Evolutionary conservation across 2,888 invertebrate genomes (phyloP).

Genomic region (Phyllotreta cruciferae): DNA sequence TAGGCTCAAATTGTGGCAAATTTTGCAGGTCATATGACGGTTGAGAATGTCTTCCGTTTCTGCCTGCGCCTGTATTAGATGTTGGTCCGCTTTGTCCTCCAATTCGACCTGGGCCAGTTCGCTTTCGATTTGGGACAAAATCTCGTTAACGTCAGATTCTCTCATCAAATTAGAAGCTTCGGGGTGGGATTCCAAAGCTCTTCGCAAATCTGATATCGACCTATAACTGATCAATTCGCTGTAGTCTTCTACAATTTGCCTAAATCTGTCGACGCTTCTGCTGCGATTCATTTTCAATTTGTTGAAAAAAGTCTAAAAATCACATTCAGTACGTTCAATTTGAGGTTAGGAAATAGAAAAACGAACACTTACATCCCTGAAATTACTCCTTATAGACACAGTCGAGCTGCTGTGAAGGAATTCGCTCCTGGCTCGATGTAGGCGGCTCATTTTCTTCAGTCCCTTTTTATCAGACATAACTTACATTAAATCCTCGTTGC

Average conservation of each 20-base stretch:
- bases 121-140: slow-evolving; percentile 47
- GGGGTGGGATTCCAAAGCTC: slow-evolving; percentile 38
- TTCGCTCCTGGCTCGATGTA: slow-evolving; percentile 36
- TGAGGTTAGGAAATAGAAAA: slow-evolving; percentile 23
- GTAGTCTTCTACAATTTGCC: slow-evolving; percentile 42
- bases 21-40: slow-evolving; percentile 40
- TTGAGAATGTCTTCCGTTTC: slow-evolving; percentile 45
- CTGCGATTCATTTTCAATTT: slow-evolving; percentile 41
- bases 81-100: slow-evolving; percentile 40
- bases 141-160: slow-evolving; percentile 44
- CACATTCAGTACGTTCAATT: slow-evolving; percentile 15
- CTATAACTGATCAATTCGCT: slow-evolving; percentile 36
- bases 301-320: slow-evolving; percentile 41
- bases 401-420: slow-evolving; percentile 26
- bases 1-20: slow-evolving; percentile 43
- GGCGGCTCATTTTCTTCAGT: slow-evolving; percentile 17
- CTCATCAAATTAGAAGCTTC: slow-evolving; percentile 42
- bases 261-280: slow-evolving; percentile 44
- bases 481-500: neutral
- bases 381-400: slow-evolving; percentile 31
- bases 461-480: slow-evolving; percentile 30
- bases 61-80: slow-evolving; percentile 38
- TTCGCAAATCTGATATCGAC: slow-evolving; percentile 39
- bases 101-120: slow-evolving; percentile 42
- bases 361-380: slow-evolving; percentile 34